These are phyloP conservation scores for Scyliorhinus canicula DNA, from an alignment of 2,797 vertebrate genomes.

Conservation along the genomic window DNA sequence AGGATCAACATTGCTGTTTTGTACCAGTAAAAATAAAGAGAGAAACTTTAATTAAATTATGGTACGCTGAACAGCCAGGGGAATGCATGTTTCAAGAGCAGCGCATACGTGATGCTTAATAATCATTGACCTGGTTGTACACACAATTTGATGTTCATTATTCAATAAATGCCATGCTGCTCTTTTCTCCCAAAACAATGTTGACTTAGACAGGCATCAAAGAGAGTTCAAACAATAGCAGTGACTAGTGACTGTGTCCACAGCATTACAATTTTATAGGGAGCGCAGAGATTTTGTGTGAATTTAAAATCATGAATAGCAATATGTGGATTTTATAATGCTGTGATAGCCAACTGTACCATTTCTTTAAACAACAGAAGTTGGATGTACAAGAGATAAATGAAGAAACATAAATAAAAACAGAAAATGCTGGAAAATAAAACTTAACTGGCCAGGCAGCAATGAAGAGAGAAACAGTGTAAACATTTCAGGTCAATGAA, in stretches of 20 bases:
- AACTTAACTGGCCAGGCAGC: not conserved
- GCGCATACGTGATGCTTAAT: not conserved
- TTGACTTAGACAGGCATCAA: not conserved
- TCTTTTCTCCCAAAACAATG: not conserved
- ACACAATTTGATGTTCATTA: not conserved
- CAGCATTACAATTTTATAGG: not conserved
- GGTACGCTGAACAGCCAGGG: not conserved
- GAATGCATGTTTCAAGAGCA: not conserved
- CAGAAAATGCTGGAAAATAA: not conserved
- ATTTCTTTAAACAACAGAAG: not conserved
- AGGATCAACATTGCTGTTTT: not conserved
- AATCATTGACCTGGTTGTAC: not conserved
- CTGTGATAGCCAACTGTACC: not conserved
- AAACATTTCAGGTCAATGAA: not conserved
- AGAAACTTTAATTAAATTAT: not conserved
- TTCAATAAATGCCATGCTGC: not conserved
- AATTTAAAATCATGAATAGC: not conserved
- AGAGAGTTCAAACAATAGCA: not conserved
- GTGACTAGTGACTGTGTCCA: not conserved
- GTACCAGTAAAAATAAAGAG: not conserved
- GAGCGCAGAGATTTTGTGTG: not conserved
- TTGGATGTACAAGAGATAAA: not conserved
- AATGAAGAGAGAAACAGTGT: not conserved
- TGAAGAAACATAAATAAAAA: not conserved
- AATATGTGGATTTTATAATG: not conserved